Base-by-base conservation (phyloP, 2,888 invertebrate species). In the Tinea pellionella region DNA sequence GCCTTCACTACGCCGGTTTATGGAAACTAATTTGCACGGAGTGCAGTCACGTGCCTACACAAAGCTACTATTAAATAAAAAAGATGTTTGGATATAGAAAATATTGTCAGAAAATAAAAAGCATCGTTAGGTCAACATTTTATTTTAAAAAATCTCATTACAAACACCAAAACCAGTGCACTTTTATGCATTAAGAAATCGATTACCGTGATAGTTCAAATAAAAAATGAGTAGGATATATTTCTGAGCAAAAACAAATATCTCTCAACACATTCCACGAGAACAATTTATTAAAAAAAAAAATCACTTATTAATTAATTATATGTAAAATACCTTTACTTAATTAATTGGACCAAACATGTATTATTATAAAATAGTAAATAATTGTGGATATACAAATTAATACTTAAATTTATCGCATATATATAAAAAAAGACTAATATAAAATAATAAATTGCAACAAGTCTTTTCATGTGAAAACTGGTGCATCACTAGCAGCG, bases 121-220 rank as follows among this genome's bases (percentile, higher is more conserved):
- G 3, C 41, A 32, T n/a, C n/a, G n/a, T n/a, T 13, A 57, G 29
- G 57, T 72, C 69, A 80, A 78, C 73, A 72, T 78, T 78, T 81
- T 81, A 80, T 80, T 80, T 73, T 68, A 74, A 76, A 81, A 79
- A 80, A 37, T 74, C 73, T 75, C 73, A 73, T 79, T 83, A 82
- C 80, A 80, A 61, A 78, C 86, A 84, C 80, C 83, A 78, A 82
- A 84, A 86, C 87, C 86, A 80, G 84, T 85, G 86, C 82, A 76
- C 72, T 72, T 47, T 2, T 47, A 1, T 15, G 9, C 13, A 16
- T 24, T 15, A 47, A 47, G 16, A 47, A 47, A 47, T 2, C 13
- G 8, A 41, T 2, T 47, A 16, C 15, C 15, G 16, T 37, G 37
- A 37, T 12, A 37, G n/a, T 2, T 37, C 6, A n/a, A 12, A 37